A percentile compares a stretch with the other conserved stretches of the same genome.
These are phyloP conservation scores for Wiebesia pumilae DNA, from an alignment of 1,140 invertebrate genomes.

Conservation along the genomic window DNA sequence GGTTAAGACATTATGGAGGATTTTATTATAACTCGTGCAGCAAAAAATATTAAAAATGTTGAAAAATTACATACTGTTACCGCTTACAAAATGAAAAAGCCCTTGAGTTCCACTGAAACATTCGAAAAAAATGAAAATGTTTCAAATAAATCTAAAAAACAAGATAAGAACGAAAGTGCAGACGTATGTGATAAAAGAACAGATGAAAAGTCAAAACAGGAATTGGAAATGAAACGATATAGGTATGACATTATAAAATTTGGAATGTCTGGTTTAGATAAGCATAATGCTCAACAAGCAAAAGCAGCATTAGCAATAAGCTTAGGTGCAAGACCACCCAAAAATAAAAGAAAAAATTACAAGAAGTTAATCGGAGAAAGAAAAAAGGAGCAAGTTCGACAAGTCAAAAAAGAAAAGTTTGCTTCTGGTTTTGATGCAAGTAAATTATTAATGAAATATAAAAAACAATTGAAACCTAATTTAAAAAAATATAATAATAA, in stretches of 20 bases:
- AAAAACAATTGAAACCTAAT: slow-evolving; percentile 62
- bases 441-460: slow-evolving; percentile 63
- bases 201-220: slow-evolving; percentile 62
- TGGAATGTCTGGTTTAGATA: slow-evolving; percentile 78
- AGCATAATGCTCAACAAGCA: slow-evolving; percentile 76
- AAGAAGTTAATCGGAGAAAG: slow-evolving; percentile 73
- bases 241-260: slow-evolving; percentile 81
- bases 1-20: slow-evolving; percentile 60
- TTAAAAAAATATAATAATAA: slow-evolving; percentile 18
- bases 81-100: slow-evolving; percentile 74
- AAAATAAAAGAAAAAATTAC: slow-evolving; percentile 77
- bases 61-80: slow-evolving; percentile 72
- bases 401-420: slow-evolving; percentile 65
- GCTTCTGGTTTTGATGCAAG: slow-evolving; percentile 72
- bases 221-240: slow-evolving; percentile 77
- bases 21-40: slow-evolving; percentile 76
- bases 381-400: slow-evolving; percentile 69
- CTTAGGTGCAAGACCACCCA: slow-evolving; percentile 79
- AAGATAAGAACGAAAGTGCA: background rate
- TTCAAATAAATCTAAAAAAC: slow-evolving; percentile 1
- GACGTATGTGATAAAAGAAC: background rate
- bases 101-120: slow-evolving; percentile 54
- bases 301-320: slow-evolving; percentile 78
- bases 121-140: slow-evolving; percentile 46
- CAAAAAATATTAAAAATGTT: slow-evolving; percentile 72